Evolutionary conservation across 2,113 vertebrate genomes (phyloP).

Genomic region (Marmota flaviventris): DNA sequence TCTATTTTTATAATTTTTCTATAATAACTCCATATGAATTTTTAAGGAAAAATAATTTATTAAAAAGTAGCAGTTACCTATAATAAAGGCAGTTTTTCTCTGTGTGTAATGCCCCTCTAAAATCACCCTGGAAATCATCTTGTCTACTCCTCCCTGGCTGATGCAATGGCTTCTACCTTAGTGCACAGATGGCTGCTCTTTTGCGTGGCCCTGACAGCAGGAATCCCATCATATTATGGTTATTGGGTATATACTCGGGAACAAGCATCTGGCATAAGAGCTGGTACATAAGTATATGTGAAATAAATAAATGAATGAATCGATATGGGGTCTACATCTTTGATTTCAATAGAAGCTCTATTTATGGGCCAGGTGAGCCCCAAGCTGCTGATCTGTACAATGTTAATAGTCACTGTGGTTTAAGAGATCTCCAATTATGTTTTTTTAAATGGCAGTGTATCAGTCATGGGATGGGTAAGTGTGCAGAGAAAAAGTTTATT

Average conservation of each 20-base stretch:
- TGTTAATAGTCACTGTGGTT: background rate
- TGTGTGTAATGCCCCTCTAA: background rate
- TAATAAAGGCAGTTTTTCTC: background rate
- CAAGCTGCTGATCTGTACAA: background rate
- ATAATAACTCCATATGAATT: background rate
- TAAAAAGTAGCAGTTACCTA: background rate
- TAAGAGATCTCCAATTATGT: background rate
- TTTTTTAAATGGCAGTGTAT: background rate
- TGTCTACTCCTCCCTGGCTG: conserved; percentile 7
- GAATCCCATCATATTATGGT: background rate
- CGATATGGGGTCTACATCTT: background rate
- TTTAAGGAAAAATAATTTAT: conserved; percentile 55
- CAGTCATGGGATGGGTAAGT: background rate
- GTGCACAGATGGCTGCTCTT: conserved; percentile 7
- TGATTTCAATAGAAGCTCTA: background rate
- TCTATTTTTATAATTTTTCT: conserved; percentile 43
- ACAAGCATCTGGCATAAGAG: background rate
- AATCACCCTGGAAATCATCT: background rate
- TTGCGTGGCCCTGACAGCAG: background rate
- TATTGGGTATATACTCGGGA: background rate
- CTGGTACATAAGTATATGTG: background rate
- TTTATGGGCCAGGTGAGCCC: background rate
- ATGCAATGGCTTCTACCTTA: conserved; percentile 47
- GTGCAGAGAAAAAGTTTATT: background rate
- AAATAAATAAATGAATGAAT: conserved; percentile 12